These are phyloP conservation scores for Hyposoter didymator DNA, from an alignment of 2,888 invertebrate species.

Conservation along the genomic window DNA sequence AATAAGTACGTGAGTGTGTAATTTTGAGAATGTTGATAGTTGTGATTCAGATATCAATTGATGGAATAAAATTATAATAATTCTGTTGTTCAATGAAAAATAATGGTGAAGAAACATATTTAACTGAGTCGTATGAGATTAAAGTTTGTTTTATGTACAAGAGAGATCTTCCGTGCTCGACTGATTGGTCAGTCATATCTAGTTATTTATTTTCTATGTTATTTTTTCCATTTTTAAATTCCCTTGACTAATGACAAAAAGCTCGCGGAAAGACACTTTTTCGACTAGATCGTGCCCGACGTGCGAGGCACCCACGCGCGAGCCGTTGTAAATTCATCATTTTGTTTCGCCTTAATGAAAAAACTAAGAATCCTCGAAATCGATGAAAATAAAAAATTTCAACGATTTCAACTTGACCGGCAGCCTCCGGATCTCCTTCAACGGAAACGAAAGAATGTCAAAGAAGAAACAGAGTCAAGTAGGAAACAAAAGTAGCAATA, in stretches of 20 bases:
- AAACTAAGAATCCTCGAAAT: not conserved
- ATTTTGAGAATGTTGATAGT: not conserved
- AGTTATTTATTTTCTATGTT: conserved; percentile 3
- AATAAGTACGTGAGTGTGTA: not conserved
- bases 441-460: not conserved
- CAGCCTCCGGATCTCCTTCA: not conserved
- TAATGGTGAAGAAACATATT: not conserved
- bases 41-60: not conserved
- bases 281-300: conserved; percentile 27
- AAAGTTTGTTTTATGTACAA: conserved; percentile 36
- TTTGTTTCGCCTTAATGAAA: not conserved
- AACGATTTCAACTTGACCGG: not conserved
- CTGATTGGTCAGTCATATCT: conserved; percentile 10
- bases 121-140: conserved; percentile 23
- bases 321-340: not conserved
- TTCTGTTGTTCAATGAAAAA: not conserved
- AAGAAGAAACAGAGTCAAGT: not conserved
- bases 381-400: conserved; percentile 22
- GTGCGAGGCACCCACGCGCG: not conserved
- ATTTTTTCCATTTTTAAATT: not conserved
- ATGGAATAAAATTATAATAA: not conserved
- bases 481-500: not conserved
- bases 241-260: conserved; percentile 6
- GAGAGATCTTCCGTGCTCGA: conserved; percentile 32
- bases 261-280: conserved; percentile 32